These are phyloP conservation scores for Neodiprion lecontei DNA, from an alignment of 1,140 invertebrate genomes.

Conservation along the genomic window DNA sequence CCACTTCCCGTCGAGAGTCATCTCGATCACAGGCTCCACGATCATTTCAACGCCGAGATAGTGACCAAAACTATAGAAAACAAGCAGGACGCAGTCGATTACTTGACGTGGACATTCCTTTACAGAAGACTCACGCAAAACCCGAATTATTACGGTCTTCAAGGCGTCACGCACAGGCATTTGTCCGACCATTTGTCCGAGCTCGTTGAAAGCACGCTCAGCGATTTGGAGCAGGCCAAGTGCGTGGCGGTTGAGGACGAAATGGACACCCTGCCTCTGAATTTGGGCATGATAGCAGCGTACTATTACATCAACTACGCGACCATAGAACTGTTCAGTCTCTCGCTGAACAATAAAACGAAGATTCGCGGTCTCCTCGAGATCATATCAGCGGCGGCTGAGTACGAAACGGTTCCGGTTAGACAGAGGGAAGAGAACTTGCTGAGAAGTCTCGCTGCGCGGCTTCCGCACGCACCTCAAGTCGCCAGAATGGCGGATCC, in stretches of 20 bases:
- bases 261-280: conserved; percentile 94
- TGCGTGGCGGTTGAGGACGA: conserved; percentile 99
- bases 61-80: conserved; percentile 99
- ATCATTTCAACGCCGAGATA: conserved; percentile 99
- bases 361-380: conserved; percentile 97
- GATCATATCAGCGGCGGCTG: conserved; percentile 97
- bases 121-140: conserved; percentile 98
- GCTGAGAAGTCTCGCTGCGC: conserved; percentile 79
- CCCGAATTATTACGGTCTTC: conserved; percentile 99
- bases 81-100: conserved; percentile 99
- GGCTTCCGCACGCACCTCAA: conserved; percentile 76
- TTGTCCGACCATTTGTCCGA: conserved; percentile 98
- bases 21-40: conserved; percentile 95
- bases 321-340: conserved; percentile 97
- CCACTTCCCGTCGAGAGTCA: conserved; percentile 98
- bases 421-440: conserved; percentile 94
- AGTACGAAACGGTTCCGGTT: conserved; percentile 95
- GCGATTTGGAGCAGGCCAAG: conserved; percentile 96
- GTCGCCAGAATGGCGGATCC: conserved; percentile 90
- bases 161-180: conserved; percentile 95
- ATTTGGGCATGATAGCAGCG: conserved; percentile 99
- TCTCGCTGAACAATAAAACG: conserved; percentile 96
- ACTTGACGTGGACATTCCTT: conserved; percentile 99
- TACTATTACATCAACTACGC: conserved; percentile 99
- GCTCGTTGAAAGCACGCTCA: conserved; percentile 94